Base-by-base conservation (phyloP, 2,113 vertebrate species). In the Nematolebias whitei region DNA sequence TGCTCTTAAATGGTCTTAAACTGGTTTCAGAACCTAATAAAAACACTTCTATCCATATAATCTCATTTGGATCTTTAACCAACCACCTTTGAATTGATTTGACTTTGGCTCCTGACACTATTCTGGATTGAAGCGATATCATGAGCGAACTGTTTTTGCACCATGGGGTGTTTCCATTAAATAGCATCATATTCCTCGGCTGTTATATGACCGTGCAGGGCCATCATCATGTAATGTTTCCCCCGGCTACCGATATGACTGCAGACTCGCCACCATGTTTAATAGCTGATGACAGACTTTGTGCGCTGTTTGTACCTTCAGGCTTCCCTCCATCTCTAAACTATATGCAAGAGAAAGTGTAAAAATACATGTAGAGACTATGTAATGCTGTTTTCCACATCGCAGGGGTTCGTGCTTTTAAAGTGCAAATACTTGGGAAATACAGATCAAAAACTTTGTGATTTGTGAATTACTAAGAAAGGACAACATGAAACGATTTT, bases 171-270 rank as follows among this genome's bases (percentile, higher is more conserved):
- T 68, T 71, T 73, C 52, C 19, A 55, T 78, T 78, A 76, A 86
- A 83, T 59, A 60, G 38, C 65, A 26, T 82, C 73, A 61, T 67
- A 69, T 84, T 85, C 74, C 32, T 72, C 14, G 24, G 73, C 68
- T 68, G 78, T 82, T 83, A 79, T 68, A 75, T 54, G 62, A 74
- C 60, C 12, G 6, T 51, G 60, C 65, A 66, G 60, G 16, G 60
- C 70, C 56, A 83, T 80, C 68, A 78, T 70, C 68, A 49, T 48
- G 68, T 76, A 71, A 82, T 78, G 73, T 81, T 62, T 67, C 80
- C 78, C 75, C 71, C 53, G 73, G 52, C 72, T 76, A 68, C 63
- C 71, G 66, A 62, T 53, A 74, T 59, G 29, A 60, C 75, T 70
- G 66, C 69, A 63, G 9, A 65, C 62, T 63, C 57, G 38, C 45